Evolutionary conservation across 2,113 vertebrate species (phyloP).

Genomic region (Lanius collurio): DNA sequence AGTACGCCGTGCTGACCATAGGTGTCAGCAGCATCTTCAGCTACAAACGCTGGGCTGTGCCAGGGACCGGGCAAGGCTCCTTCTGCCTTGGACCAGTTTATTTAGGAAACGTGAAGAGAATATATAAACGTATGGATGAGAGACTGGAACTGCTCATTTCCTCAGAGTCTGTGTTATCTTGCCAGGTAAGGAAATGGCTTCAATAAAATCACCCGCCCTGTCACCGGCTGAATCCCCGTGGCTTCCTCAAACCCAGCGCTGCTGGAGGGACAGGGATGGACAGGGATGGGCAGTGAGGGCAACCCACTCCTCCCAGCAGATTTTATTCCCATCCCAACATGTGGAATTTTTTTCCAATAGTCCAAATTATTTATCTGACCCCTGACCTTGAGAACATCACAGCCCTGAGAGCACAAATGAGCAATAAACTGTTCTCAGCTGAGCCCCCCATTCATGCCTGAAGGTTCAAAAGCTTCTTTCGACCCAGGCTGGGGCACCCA

Average conservation of each 20-base stretch:
- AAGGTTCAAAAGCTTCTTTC: neutral
- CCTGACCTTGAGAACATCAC: neutral
- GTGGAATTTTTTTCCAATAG: neutral
- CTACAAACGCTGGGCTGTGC: neutral
- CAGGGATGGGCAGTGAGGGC: neutral
- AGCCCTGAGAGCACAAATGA: neutral
- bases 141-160: neutral
- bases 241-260: neutral
- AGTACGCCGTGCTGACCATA: conserved; percentile 1
- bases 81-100: neutral
- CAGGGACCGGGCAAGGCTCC: neutral
- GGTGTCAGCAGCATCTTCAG: conserved; percentile 11
- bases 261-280: neutral
- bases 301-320: accelerated
- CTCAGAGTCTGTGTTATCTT: neutral
- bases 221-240: accelerated
- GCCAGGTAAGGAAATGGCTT: neutral
- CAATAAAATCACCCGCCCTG: accelerated
- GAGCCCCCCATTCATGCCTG: neutral
- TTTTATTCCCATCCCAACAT: neutral
- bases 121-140: neutral
- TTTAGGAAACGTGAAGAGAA: neutral
- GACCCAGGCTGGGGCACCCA: neutral
- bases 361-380: neutral
- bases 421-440: neutral